Evolutionary conservation across 1,140 invertebrate species (phyloP).

Genomic region (Megalopta genalis): DNA sequence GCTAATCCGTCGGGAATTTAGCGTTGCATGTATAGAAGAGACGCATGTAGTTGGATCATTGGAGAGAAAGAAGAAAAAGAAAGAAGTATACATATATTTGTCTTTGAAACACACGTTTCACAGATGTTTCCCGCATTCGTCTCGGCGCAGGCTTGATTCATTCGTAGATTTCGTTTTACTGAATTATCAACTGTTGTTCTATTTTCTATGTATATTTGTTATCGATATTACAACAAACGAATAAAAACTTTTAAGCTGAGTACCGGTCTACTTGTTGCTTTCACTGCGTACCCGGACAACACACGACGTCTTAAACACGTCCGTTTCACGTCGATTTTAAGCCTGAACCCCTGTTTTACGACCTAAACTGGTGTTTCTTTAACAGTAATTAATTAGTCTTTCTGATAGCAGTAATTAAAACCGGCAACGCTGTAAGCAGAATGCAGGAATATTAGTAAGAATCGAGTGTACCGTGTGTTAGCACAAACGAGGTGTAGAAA

Average conservation of each 20-base stretch:
- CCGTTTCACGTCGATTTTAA: no score
- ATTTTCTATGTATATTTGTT: conserved; percentile 51
- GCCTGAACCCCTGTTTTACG: no score
- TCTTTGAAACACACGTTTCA: not conserved
- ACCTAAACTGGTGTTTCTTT: no score
- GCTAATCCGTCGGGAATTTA: not conserved
- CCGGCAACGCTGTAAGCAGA: no score
- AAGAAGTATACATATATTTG: not conserved
- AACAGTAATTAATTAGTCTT: no score
- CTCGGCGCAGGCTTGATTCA: not conserved
- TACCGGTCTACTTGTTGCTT: not conserved
- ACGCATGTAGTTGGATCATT: not conserved
- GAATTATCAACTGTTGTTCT: conserved; percentile 51
- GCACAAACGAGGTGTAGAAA: no score
- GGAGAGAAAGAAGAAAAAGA: no score
- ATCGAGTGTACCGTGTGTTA: no score
- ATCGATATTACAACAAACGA: conserved; percentile 42
- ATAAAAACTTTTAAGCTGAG: conserved; percentile 35
- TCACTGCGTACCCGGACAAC: no score
- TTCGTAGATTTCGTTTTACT: conserved; percentile 32
- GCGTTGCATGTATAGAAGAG: not conserved
- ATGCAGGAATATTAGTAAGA: no score
- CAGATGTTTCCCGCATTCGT: conserved; percentile 1
- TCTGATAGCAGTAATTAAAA: no score
- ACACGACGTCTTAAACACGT: no score